Conservation (phyloP, 2,888 invertebrate genomes). For the Cephonodes hylas region DNA sequence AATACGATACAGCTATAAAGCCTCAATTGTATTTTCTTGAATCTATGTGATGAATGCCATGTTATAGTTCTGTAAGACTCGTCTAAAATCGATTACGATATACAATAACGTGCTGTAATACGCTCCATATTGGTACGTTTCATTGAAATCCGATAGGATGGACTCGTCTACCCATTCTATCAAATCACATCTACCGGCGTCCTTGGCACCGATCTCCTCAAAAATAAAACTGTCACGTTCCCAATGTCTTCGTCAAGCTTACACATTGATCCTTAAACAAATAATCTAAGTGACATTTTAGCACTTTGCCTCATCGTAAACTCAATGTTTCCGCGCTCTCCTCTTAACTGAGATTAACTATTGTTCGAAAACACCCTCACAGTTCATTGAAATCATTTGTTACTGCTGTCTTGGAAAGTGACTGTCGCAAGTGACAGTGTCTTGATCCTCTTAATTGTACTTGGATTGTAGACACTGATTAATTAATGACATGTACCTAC, state of each 20-base stretch:
- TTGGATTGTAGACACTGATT: neutral
- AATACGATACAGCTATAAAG: too few relatives aligned
- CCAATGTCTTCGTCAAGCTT: slow-evolving; percentile 23
- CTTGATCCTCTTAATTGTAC: neutral
- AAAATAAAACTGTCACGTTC: slow-evolving; percentile 31
- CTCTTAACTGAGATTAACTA: slow-evolving; percentile 5
- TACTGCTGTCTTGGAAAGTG: neutral
- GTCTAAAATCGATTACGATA: neutral
- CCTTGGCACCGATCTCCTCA: slow-evolving; percentile 20
- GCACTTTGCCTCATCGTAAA: neutral
- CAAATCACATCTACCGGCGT: neutral
- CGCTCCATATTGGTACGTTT: neutral
- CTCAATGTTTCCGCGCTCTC: neutral
- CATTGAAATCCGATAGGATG: neutral
- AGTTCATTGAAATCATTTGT: neutral
- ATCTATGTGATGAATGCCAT: neutral
- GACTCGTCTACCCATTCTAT: neutral
- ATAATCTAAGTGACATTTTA: slow-evolving; percentile 21
- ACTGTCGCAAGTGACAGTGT: too few relatives aligned
- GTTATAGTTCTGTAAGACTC: neutral
- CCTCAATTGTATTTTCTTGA: neutral
- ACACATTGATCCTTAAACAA: slow-evolving; percentile 27
- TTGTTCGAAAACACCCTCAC: neutral
- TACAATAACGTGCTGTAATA: neutral
- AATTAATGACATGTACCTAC: neutral